Conservation (phyloP, 23 tunicate species). For the Ciona savignyi region DNA sequence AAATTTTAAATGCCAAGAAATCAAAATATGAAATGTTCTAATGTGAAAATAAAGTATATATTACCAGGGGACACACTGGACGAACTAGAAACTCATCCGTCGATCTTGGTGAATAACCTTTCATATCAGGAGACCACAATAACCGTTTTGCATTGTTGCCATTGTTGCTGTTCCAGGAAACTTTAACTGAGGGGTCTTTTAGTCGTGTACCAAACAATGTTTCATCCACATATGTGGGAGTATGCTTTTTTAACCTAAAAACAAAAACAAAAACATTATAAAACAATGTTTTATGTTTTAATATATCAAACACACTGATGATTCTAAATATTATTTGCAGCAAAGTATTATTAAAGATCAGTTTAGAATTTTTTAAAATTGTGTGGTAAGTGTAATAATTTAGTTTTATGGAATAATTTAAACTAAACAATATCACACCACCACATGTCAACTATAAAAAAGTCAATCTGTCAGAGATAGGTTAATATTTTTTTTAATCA, state of each 20-base stretch:
- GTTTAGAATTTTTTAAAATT: no score
- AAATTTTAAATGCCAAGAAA: no score
- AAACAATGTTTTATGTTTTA: no score
- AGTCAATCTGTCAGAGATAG: no score
- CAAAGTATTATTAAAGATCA: no score
- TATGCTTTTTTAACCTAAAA: slow-evolving; percentile 43
- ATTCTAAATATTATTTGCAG: no score
- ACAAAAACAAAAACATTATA: background rate
- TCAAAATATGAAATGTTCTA: background rate
- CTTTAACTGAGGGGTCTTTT: slow-evolving; percentile 35
- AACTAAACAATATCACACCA: no score
- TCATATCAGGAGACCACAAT: slow-evolving; percentile 52
- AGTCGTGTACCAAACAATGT: slow-evolving; percentile 61
- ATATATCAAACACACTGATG: no score
- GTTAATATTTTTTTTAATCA: no score
- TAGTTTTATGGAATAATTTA: no score
- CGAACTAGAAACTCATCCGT: slow-evolving; percentile 7
- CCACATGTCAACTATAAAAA: no score
- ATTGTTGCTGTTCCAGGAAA: slow-evolving; percentile 45
- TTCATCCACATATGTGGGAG: slow-evolving; percentile 88
- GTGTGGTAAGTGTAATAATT: no score
- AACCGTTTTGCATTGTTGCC: slow-evolving; percentile 10
- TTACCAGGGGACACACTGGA: slow-evolving; percentile 33
- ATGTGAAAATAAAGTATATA: background rate
- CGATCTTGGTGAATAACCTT: slow-evolving; percentile 21